Evolutionary conservation across 2,888 invertebrate species (phyloP).

Genomic region (Entomobrya multifasciata): DNA sequence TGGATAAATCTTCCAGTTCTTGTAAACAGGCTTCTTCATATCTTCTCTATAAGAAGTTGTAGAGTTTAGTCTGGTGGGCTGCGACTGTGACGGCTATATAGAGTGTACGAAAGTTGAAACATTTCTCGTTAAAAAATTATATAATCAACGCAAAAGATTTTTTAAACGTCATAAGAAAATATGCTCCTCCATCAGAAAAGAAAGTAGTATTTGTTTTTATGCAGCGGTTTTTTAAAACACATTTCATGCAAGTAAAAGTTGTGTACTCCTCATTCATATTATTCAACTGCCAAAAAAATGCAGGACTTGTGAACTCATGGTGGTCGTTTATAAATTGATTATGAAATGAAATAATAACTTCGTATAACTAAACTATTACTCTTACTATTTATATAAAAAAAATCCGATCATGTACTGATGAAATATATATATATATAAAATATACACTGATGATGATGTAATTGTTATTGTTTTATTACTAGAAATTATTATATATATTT

Average conservation of each 20-base stretch:
- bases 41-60: slow-evolving; percentile 6
- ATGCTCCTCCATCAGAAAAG: background rate
- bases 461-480: slow-evolving; percentile 35
- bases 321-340: slow-evolving; percentile 24
- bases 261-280: background rate
- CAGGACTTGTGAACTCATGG: slow-evolving; percentile 38
- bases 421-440: background rate
- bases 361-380: slow-evolving; percentile 10
- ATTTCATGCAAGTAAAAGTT: background rate
- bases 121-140: slow-evolving; percentile 9
- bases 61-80: background rate
- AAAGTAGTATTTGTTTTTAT: slow-evolving; percentile 3
- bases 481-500: slow-evolving; percentile 4
- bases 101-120: background rate
- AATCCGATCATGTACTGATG: slow-evolving; percentile 22
- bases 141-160: background rate
- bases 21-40: slow-evolving; percentile 17
- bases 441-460: slow-evolving; percentile 58
- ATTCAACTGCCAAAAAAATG: slow-evolving; percentile 41
- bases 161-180: background rate
- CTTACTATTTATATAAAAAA: slow-evolving; percentile 20
- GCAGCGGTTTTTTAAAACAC: background rate
- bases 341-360: background rate
- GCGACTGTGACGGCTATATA: no score
- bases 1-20: slow-evolving; percentile 23